These are phyloP conservation scores for Lichenostomus cassidix DNA, from an alignment of 2,113 vertebrate genomes.

Conservation along the genomic window DNA sequence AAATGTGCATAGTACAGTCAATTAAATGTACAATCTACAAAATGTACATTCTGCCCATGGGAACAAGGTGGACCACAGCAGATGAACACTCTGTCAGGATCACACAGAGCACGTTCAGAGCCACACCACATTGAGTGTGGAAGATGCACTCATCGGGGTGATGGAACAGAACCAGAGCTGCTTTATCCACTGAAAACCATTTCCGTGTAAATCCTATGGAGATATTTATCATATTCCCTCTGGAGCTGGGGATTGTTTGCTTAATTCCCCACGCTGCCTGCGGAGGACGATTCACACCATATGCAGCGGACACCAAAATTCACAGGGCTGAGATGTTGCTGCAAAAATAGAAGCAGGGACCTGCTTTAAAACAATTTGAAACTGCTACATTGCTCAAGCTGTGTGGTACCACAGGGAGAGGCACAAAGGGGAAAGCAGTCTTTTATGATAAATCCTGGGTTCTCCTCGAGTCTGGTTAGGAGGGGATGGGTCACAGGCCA, in stretches of 20 bases:
- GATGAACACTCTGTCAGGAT: neutral
- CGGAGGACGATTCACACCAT: neutral
- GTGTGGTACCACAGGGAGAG: neutral
- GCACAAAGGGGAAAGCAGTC: neutral
- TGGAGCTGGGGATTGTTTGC: neutral
- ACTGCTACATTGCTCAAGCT: neutral
- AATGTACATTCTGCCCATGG: neutral
- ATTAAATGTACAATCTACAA: neutral
- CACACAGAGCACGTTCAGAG: rapidly evolving
- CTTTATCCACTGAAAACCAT: neutral
- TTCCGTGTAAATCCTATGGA: rapidly evolving
- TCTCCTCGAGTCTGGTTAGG: neutral
- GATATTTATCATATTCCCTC: neutral
- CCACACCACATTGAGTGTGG: rapidly evolving
- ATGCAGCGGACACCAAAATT: neutral
- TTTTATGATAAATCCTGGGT: neutral
- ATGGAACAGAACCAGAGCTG: rapidly evolving
- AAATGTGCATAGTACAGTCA: neutral
- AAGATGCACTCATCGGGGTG: neutral
- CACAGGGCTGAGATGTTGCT: rapidly evolving
- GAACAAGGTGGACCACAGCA: neutral
- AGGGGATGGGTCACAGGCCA: neutral
- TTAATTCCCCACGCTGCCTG: neutral
- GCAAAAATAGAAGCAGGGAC: neutral
- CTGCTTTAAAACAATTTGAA: neutral